Evolutionary conservation across 1,140 invertebrate species (phyloP).

Genomic region (Drosophila tristis): DNA sequence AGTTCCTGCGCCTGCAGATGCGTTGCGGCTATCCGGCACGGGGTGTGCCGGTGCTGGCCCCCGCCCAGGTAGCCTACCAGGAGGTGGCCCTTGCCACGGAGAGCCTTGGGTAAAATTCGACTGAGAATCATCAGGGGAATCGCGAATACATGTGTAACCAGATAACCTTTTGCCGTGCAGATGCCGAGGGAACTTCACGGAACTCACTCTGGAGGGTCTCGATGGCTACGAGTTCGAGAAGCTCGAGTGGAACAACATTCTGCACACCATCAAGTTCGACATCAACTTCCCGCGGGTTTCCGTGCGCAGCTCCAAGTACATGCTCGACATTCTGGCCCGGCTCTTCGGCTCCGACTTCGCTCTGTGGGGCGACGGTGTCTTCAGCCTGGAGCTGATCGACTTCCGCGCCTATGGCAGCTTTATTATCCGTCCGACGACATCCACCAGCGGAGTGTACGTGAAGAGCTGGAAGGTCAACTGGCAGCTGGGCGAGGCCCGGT

Average conservation of each 20-base stretch:
- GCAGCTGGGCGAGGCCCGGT: constrained; percentile 55
- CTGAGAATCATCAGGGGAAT: not conserved
- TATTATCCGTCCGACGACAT: constrained; percentile 51
- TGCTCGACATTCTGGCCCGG: constrained; percentile 46
- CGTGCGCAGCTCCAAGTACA: constrained; percentile 56
- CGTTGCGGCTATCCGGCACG: constrained; percentile 66
- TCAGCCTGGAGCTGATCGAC: constrained; percentile 58
- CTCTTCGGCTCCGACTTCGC: constrained; percentile 40
- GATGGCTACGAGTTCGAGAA: constrained; percentile 67
- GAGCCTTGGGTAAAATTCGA: constrained; percentile 40
- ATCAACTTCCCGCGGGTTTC: constrained; percentile 59
- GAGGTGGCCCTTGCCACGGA: constrained; percentile 22
- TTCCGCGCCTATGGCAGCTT: constrained; percentile 71
- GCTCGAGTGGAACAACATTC: constrained; percentile 65
- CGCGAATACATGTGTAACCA: not conserved
- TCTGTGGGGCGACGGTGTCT: constrained; percentile 59
- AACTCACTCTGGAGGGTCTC: constrained; percentile 58
- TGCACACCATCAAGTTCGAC: constrained; percentile 70
- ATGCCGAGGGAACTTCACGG: constrained; percentile 62
- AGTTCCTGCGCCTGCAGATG: constrained; percentile 76
- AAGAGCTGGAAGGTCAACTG: constrained; percentile 61
- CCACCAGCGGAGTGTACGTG: constrained; percentile 43
- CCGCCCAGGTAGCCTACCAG: constrained; percentile 49
- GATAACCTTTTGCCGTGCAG: constrained; percentile 28
- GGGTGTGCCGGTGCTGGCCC: constrained; percentile 70